A percentile compares a stretch with the other conserved stretches of the same genome.
Evolutionary conservation across 2,888 invertebrate genomes (phyloP).

Genomic region (Cenopis cana): DNA sequence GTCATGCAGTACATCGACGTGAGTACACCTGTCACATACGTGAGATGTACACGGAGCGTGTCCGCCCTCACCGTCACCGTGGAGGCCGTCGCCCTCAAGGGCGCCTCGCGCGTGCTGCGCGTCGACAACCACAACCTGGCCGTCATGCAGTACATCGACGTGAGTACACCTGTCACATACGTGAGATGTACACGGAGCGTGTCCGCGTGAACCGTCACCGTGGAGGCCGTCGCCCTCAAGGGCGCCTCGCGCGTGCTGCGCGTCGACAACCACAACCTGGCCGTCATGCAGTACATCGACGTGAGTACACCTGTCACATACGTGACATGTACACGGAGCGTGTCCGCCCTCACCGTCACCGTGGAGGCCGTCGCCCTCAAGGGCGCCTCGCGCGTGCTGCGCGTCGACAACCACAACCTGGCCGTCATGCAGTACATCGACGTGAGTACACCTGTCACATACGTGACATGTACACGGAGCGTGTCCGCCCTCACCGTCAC

Average conservation of each 20-base stretch:
- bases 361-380: slow-evolving; percentile 93
- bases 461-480: too few species aligned
- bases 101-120: slow-evolving; percentile 86
- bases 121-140: slow-evolving; percentile 92
- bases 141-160: slow-evolving; percentile 90
- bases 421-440: slow-evolving; percentile 92
- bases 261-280: slow-evolving; percentile 91
- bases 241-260: slow-evolving; percentile 87
- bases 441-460: slow-evolving; percentile 88
- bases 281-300: slow-evolving; percentile 91
- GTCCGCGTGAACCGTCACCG: slow-evolving; percentile 90
- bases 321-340: slow-evolving; percentile 94
- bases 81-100: slow-evolving; percentile 93
- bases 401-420: slow-evolving; percentile 90
- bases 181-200: slow-evolving; percentile 68
- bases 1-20: slow-evolving; percentile 91
- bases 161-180: slow-evolving; percentile 57
- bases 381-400: slow-evolving; percentile 87
- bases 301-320: slow-evolving; percentile 95
- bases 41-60: too few species aligned
- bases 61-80: slow-evolving; percentile 91
- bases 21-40: slow-evolving; percentile 49
- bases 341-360: slow-evolving; percentile 90
- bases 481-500: slow-evolving; percentile 92
- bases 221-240: slow-evolving; percentile 93